A percentile compares a stretch with the other conserved stretches of the same genome.
phyloP scores from a whole-genome alignment of 2,113 vertebrate species.

The Ophiodon elongatus region DNA sequence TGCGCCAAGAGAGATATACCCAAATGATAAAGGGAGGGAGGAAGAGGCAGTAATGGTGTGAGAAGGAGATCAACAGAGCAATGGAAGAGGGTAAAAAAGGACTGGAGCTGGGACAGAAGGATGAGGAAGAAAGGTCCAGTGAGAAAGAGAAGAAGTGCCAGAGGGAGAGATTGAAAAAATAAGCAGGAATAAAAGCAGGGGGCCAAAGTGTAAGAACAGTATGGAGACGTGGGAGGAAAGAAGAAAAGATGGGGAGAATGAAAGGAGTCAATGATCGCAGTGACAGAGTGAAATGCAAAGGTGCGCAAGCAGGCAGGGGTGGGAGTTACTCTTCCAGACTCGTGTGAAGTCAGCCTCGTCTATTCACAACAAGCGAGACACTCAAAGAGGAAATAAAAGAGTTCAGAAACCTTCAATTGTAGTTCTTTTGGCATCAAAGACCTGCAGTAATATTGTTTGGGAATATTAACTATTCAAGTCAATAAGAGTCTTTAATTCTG shows the following conservation, averaged over 20 bases:
- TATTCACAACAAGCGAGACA: constrained; percentile 36
- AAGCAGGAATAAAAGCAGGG: constrained; percentile 21
- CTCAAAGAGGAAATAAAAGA: constrained; percentile 46
- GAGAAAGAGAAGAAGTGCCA: constrained; percentile 13
- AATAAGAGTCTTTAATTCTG: constrained; percentile 32
- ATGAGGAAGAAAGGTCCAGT: constrained; percentile 9
- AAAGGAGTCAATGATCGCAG: constrained; percentile 10
- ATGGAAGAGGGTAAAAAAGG: constrained; percentile 30
- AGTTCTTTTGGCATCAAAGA: constrained; percentile 56
- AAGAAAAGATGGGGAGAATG: not conserved
- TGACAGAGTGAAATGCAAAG: constrained; percentile 30
- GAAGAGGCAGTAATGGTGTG: constrained; percentile 34
- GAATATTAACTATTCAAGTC: constrained; percentile 58
- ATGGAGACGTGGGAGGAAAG: constrained; percentile 31
- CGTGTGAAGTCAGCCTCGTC: constrained; percentile 19
- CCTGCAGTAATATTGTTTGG: constrained; percentile 43
- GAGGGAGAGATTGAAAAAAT: not conserved
- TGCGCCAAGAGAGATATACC: constrained; percentile 61
- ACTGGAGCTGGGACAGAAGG: constrained; percentile 32
- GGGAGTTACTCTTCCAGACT: constrained; percentile 31
- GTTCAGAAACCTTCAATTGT: constrained; percentile 56
- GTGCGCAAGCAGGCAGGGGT: constrained; percentile 7
- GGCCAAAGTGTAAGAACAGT: constrained; percentile 16
- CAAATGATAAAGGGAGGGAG: constrained; percentile 48
- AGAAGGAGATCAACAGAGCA: constrained; percentile 43